A percentile compares a stretch with the other conserved stretches of the same genome.
Evolutionary conservation across 2,113 vertebrate species (phyloP).

Genomic region (Eonycteris spelaea): DNA sequence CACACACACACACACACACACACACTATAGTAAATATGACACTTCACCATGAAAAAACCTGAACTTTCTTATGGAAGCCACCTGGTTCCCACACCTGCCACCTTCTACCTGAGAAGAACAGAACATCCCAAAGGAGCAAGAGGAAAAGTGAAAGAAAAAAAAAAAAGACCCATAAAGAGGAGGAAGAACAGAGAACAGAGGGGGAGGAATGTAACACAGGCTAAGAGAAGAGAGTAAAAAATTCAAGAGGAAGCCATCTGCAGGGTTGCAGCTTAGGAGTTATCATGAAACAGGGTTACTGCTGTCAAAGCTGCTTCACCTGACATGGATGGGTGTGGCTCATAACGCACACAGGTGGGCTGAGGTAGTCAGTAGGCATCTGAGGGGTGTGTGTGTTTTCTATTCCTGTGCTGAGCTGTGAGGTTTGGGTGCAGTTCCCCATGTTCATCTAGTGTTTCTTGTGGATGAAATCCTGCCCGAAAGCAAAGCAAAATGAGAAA

Average conservation of each 20-base stretch:
- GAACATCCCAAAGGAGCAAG: background rate
- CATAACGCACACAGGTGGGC: accelerated
- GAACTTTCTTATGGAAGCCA: background rate
- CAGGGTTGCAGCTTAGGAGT: background rate
- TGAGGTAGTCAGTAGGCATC: no score
- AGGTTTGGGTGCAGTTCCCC: background rate
- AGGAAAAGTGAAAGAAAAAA: background rate
- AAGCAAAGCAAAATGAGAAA: background rate
- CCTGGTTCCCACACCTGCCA: background rate
- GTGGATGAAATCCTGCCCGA: background rate
- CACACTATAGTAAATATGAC: background rate
- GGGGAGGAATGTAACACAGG: background rate
- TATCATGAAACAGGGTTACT: background rate
- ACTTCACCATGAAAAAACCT: background rate
- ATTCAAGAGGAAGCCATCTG: background rate
- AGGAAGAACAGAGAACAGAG: background rate
- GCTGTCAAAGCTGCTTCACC: accelerated
- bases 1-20: no score
- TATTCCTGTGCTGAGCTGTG: background rate
- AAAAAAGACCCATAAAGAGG: background rate
- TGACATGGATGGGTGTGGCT: accelerated
- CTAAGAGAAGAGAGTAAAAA: background rate
- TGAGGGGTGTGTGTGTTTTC: no score
- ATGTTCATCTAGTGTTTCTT: background rate
- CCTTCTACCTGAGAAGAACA: background rate